Evolutionary conservation across 2,888 invertebrate species (phyloP).

Genomic region (Conomelus anceps): DNA sequence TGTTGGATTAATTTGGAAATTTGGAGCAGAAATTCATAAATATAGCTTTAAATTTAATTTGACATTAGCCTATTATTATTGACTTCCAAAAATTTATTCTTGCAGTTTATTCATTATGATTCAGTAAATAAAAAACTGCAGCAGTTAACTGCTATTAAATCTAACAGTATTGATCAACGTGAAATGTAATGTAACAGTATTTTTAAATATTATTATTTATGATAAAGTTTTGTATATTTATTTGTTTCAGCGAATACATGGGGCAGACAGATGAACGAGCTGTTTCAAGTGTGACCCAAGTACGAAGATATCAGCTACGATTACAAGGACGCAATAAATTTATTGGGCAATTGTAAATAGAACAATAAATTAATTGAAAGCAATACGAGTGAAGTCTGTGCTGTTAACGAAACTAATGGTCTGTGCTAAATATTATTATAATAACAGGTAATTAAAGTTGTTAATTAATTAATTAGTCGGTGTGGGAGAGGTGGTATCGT

Average conservation of each 20-base stretch:
- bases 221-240: neutral
- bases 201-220: no score
- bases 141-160: no score
- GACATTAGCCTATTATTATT: no score
- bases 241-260: neutral
- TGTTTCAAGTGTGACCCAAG: neutral
- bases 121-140: no score
- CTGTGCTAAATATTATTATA: neutral
- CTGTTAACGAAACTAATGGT: neutral
- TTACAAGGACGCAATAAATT: neutral
- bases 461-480: neutral
- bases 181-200: no score
- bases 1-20: no score
- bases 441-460: neutral
- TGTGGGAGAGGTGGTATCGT: neutral
- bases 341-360: neutral
- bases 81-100: no score
- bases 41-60: no score
- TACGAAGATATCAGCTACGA: neutral
- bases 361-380: neutral
- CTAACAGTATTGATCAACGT: no score
- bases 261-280: neutral
- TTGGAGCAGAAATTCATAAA: no score
- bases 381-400: neutral
- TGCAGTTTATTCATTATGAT: no score